Evolutionary conservation across 2,888 invertebrate species (phyloP), one percentile per base, ranked within the genome.

Genomic region (Fabriciana adippe): DNA sequence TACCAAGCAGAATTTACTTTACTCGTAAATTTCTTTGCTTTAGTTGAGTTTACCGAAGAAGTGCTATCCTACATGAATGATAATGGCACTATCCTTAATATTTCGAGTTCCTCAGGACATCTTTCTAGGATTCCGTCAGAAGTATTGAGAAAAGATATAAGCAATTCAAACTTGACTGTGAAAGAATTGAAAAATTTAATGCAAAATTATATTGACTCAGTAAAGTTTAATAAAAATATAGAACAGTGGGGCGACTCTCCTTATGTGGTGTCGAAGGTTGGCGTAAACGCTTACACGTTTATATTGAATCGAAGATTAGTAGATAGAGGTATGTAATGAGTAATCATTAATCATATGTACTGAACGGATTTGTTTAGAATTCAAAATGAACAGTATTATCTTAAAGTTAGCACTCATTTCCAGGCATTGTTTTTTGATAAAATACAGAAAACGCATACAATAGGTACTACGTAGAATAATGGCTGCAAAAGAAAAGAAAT

Each of bases 261-360:
- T 0, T 97, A 97, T 76, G 93, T 93, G 0, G 94, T 95, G 1
- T 96, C 96, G 0, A 97, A 97, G 90, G 95, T 96, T 11, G 96
- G 94, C 1, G 93, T 96, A 0, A 95, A 94, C 70, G 95, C 96
- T 0, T 90, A 97, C 70, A 94, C 95, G 0, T 90, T 94, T 72
- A 90, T 96, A 73, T 94, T 96, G 73, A 95, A 96, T 75, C 86
- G 93, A 56, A 83, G 77, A 76, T 76, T 91, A 31, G 56, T 72
- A 2, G 64, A 75, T 3, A 82, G 75, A 84, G 88, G 92, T 90
- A 81, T 66, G 73, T 55, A 47, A 14, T 16, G 11, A n/a, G 3
- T 21, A 50, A 13, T 47, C 15, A 41, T 16, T 16, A 18, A 47
- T n/a, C n/a, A n/a, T 2, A 59, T 26, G 4, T 5, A 26, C 26